Base-by-base conservation (phyloP, 2,888 invertebrate genomes). In the Drosophila greeni region DNA sequence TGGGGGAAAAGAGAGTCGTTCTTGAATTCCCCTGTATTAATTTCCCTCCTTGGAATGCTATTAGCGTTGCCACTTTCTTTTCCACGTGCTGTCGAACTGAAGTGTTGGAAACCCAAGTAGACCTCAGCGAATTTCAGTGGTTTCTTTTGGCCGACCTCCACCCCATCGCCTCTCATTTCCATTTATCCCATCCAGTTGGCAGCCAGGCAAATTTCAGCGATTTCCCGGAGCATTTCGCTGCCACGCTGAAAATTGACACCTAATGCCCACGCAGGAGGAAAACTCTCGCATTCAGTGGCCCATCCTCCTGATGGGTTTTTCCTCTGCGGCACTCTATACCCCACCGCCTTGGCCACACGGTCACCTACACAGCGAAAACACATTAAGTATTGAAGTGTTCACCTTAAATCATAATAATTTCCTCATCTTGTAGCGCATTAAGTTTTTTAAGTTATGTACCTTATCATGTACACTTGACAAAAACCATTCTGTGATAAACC, bases 201-300 rank as follows among this genome's bases (percentile, higher is more conserved):
- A 60, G 55, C 48, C 56, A 54, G 64, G 53, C 62, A 72, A 81
- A 62, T 72, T 74, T 29, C 47, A 45, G 52, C 66, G 62, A 76
- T 82, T 82, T 74, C 62, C 57, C 70, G 58, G 58, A 37, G 51
- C 57, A 74, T 67, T 76, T 74, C 64, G 29, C 51, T 36, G 42
- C 54, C 53, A 61, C 49, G 56, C 52, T 69, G 74, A 71, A 75
- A 76, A 72, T 78, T 80, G 84, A 83, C 79, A 78, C 72, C 82
- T 48, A 57, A 60, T 58, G 64, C 70, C 79, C 82, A 81, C 67
- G 57, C 53, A 69, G 40, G 58, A 40, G 62, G 53, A 58, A 55
- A 68, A 62, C 47, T 56, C 67, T 49, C 36, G 52, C 47, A 53
- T 37, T 42, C 39, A 47, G 47, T 40, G 43, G 34, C 47, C 43